phyloP scores from a whole-genome alignment of 2,113 vertebrate genomes.

The Zeus faber region DNA sequence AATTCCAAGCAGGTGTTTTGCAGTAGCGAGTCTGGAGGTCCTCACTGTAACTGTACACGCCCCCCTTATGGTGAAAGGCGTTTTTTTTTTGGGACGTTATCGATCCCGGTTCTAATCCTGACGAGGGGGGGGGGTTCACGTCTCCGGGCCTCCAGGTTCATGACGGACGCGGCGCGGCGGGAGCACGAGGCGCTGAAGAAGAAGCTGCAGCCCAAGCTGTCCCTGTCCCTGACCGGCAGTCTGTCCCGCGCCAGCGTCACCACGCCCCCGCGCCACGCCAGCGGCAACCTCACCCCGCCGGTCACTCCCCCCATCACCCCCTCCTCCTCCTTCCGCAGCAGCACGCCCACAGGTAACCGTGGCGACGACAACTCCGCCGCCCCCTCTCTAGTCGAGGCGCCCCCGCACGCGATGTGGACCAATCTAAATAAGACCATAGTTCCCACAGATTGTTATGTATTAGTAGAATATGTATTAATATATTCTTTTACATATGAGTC shows the following conservation, averaged over 20 bases:
- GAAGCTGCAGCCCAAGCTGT: conserved; percentile 93
- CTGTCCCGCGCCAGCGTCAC: conserved; percentile 88
- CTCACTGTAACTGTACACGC: too few species aligned
- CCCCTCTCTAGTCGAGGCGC: too few species aligned
- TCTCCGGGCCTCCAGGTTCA: conserved; percentile 78
- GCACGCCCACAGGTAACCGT: conserved; percentile 89
- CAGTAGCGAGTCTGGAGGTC: conserved; percentile 21
- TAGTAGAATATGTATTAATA: too few species aligned
- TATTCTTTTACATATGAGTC: too few species aligned
- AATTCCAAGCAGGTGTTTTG: conserved; percentile 17
- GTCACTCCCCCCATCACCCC: conserved; percentile 98
- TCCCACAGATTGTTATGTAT: conserved; percentile 1
- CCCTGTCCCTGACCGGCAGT: conserved; percentile 84
- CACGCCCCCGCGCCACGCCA: conserved; percentile 91
- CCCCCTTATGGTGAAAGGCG: too few species aligned
- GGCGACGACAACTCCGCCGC: conserved; percentile 24
- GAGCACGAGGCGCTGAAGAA: conserved; percentile 94
- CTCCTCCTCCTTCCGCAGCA: conserved; percentile 96
- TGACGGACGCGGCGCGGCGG: conserved; percentile 94
- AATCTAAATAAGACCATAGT: too few species aligned
- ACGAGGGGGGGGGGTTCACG: neutral
- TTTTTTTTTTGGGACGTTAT: too few species aligned
- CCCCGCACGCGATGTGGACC: too few species aligned
- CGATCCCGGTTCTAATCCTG: too few species aligned
- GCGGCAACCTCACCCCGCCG: conserved; percentile 96